These are phyloP conservation scores for Polypedilum vanderplanki DNA, from an alignment of 1,140 invertebrate genomes.

Conservation along the genomic window DNA sequence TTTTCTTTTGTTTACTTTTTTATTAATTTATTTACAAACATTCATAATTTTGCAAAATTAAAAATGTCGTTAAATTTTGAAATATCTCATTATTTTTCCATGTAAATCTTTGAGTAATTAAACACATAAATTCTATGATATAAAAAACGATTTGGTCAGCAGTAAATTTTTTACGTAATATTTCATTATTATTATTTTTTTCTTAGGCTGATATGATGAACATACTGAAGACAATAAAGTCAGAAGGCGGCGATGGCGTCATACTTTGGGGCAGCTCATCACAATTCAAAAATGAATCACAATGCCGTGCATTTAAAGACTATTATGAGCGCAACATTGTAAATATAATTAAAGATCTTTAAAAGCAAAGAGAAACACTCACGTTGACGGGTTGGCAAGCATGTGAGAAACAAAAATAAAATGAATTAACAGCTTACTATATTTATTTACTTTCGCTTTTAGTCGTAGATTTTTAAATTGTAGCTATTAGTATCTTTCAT, in stretches of 20 bases:
- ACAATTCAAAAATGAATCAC: conserved; percentile 15
- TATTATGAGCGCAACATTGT: neutral
- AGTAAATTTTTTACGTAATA: no score
- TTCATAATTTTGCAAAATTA: no score
- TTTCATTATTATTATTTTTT: no score
- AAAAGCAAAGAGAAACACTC: conserved; percentile 3
- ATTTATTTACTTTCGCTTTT: conserved; percentile 19
- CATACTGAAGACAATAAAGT: neutral
- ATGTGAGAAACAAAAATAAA: conserved; percentile 19
- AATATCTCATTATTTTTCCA: no score
- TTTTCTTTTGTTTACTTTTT: no score
- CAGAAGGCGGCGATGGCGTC: neutral
- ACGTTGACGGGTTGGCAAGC: neutral
- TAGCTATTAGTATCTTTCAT: neutral
- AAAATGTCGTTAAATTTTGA: no score
- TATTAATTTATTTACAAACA: no score
- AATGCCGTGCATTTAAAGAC: conserved; percentile 2
- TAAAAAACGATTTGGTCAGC: no score
- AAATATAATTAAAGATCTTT: neutral
- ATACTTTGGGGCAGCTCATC: conserved; percentile 18
- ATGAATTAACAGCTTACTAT: neutral
- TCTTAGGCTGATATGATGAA: conserved; percentile 20
- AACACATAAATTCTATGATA: no score
- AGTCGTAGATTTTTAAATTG: conserved; percentile 2
- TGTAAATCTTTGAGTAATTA: no score